A percentile compares a stretch with the other conserved stretches of the same genome.
These are phyloP conservation scores for Platycnemis pennipes DNA, from an alignment of 2,888 invertebrate species.

Conservation along the genomic window DNA sequence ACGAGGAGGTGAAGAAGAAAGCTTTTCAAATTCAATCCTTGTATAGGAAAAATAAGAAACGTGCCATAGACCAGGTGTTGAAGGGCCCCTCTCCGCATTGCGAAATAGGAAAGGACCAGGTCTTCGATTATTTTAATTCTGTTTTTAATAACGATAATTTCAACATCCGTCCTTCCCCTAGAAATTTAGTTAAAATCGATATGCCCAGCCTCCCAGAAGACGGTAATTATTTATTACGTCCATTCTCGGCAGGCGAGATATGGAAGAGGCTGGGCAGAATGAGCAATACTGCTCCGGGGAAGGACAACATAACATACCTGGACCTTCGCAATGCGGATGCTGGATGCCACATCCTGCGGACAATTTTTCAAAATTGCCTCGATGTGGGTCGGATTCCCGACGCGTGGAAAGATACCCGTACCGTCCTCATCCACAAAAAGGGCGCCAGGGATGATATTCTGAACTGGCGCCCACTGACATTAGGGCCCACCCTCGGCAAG, in stretches of 20 bases:
- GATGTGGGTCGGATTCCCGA: neutral
- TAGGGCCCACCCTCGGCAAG: slow-evolving; percentile 64
- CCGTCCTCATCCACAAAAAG: slow-evolving; percentile 71
- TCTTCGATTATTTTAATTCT: neutral
- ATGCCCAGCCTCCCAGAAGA: neutral
- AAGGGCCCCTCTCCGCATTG: too few species aligned
- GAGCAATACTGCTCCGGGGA: slow-evolving; percentile 73
- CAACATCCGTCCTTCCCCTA: neutral
- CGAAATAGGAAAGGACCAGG: too few species aligned
- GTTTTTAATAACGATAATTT: neutral
- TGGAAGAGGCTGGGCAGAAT: slow-evolving; percentile 34
- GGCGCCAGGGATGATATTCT: neutral
- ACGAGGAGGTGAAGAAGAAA: neutral
- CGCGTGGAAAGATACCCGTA: neutral
- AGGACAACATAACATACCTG: slow-evolving; percentile 73
- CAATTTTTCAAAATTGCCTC: neutral
- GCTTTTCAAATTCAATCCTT: neutral
- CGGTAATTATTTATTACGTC: neutral
- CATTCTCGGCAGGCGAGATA: neutral
- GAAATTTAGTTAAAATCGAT: neutral
- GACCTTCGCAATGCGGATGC: slow-evolving; percentile 68
- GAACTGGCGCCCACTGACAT: slow-evolving; percentile 50
- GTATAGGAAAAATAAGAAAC: too few species aligned
- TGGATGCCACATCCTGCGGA: neutral
- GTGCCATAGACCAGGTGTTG: too few species aligned